Evolutionary conservation across 2,113 vertebrate species (phyloP), one percentile per base, ranked within the genome.

Genomic region (Plectropomus leopardus): DNA sequence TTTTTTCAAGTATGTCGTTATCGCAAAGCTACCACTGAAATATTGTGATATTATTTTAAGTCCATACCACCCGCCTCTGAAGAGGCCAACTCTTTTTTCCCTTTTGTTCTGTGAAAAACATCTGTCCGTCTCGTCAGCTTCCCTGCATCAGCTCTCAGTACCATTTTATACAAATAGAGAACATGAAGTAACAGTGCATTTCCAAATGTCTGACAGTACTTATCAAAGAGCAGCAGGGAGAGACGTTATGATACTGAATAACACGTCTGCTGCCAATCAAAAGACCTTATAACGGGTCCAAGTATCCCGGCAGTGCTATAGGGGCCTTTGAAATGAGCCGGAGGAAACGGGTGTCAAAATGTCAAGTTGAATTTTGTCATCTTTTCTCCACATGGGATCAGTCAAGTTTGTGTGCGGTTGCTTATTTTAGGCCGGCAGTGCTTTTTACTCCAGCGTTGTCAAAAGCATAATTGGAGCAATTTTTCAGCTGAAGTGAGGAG

Each of bases 301-400:
- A 69, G 32, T 59, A 45, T 86, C 61, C 58, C 6, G 30, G 53
- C 44, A 1, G 42, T 21, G 30, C 5, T 34, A 1, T 2, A 24
- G 47, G 16, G 21, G 6, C 36, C 19, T 23, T 48, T 48, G 32
- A 51, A 76, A 53, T 36, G 28, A 57, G 14, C 44, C 70, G 19
- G 32, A 68, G 66, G 58, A 69, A 68, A 51, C 58, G 9, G 70
- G 58, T 84, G 82, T 79, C 72, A 54, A 82, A 79, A 89, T 88
- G 79, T 90, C 88, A 87, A 54, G 57, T 45, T 47, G 71, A 32
- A 32, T 80, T 71, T 63, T 82, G 69, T 82, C 60, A 70, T 69
- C 48, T 23, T 48, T 68, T 58, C 53, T 76, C n/a, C 1, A 4
- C 54, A 4, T 21, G 28, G 70, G 75, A 53, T 86, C 50, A 16